Base-by-base conservation (phyloP, 2,797 vertebrate genomes). In the Rhinella marina region DNA sequence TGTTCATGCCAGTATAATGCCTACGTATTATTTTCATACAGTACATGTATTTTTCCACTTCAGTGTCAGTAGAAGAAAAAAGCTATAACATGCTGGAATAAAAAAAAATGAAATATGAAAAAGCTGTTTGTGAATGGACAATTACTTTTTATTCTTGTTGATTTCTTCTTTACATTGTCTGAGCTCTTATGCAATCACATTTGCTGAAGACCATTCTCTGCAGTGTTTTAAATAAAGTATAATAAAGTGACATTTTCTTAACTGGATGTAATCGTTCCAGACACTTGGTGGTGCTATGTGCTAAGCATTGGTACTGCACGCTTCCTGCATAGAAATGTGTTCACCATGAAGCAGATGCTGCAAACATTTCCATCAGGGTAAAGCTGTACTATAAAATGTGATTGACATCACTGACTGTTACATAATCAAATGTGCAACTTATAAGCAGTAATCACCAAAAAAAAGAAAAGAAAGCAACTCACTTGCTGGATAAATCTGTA, bases 281-380 rank as follows among this genome's bases (percentile, higher is more conserved):
- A 75, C 87, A 85, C 77, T 81, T 66, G 87, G 87, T 85, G 87
- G 83, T 29, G 27, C 77, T 56, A 14, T 78, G 54, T 48, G 29
- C 61, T 76, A 23, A 76, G 73, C 48, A 50, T 75, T 75, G 41
- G 41, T 19, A 11, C 72, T 3, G 32, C 29, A 73, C 23, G 13
- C 17, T 32, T 72, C 66, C 68, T 7, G 23, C 73, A 54, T 6
- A 76, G 48, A 52, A 10, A 17, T 14, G 52, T 54, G 13, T 54
- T 12, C 52, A 54, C 52, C 7, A 19, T 23, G 23, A 62, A 62
- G 19, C 12, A 23, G 61, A 23, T 21, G 21, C 21, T 62, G 1
- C 3, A 21, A 62, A 21, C 19, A 62, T 62, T 62, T 62, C 52
- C 52, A 54, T 54, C 13, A 14, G 52, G 9, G 9, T 7, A 54